Evolutionary conservation across 2,113 vertebrate genomes (phyloP), one percentile per base, ranked within the genome.

Genomic region (Zosterops hypoxanthus): DNA sequence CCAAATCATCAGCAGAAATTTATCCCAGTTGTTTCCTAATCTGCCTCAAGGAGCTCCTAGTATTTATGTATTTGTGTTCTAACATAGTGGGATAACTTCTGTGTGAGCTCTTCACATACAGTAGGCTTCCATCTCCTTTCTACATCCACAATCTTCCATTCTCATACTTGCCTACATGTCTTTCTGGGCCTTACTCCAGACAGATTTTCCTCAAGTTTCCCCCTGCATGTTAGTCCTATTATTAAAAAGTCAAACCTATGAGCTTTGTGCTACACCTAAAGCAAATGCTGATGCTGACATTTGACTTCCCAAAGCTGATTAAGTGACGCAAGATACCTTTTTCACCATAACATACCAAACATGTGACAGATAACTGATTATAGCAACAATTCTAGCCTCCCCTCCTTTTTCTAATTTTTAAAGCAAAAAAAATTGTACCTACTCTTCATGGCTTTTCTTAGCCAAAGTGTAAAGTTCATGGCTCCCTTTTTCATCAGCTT

Each of bases 141-240:
- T n/a, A 60, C 4, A 28, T 4, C 14, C 65, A 52, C 16, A 52
- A 13, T 13, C 9, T 39, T 82, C 39, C 11, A 23, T 64, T 82
- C 39, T 84, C 11, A 34, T 17, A 57, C 33, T 78, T 36, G 9
- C 13, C 11, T 33, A 22, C 0, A 0, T 14, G 2, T 44, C 31
- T 78, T 70, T 31, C 39, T 71, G 20, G 78, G 31, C 9, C 8
- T 63, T 31, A 80, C 3, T 66, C 28, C 12, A 55, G 9, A 15
- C 3, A 82, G 61, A 25, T 63, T 82, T 85, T 25, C 19, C 34
- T 63, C 28, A 70, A n/a, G 12, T 33, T 87, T 77, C 12, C 16
- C 61, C 46, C 47, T 52, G 7, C 19, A 17, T 2, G 0, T 70
- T 52, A 73, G 5, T 19, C 82, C n/a, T 44, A 13, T 9, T 57